Evolutionary conservation across 2,888 invertebrate genomes (phyloP), one percentile per base, ranked within the genome.

Genomic region (Prosapia bicincta): DNA sequence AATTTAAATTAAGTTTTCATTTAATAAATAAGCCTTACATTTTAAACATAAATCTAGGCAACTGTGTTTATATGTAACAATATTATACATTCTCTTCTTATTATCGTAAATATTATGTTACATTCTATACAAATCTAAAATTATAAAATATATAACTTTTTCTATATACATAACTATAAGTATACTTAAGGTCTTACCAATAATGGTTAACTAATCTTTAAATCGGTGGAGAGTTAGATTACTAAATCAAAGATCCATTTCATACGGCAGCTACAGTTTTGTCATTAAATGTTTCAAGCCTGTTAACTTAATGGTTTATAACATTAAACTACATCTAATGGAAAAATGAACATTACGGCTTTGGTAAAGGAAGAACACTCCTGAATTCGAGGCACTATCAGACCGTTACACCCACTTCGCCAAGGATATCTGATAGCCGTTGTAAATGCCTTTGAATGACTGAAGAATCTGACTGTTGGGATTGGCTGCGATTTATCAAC

Each of bases 401-500:
- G 71, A 94, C 93, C 79, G 93, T 93, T 79, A 95, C 91, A 6
- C 94, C 95, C 65, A 93, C 90, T 83, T 94, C 92, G 0, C 94
- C 93, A 76, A 97, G 87, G 81, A 97, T 95, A 82, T 95, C 93
- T 1, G 94, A 92, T 66, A 98, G 88, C 80, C 93, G 90, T 83
- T 93, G 91, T 80, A 96, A 88, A 81, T 93, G 91, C 75, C 89
- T 88, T 80, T 83, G 85, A 81, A 79, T 83, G 15, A 80, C 54
- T 74, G 72, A 75, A 32, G 78, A 78, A 73, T 78, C 80, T 23
- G 78, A 75, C 70, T 74, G 78, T 69, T 83, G 83, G 28, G 84
- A 81, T 69, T 86, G 85, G 71, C 81, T 82, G 2, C 81, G 80
- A 88, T 93, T 83, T 90, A 93, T 83, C 80, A 96, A 88, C 82